phyloP scores from a whole-genome alignment of 2,113 vertebrate species.

The Phoxinus phoxinus region DNA sequence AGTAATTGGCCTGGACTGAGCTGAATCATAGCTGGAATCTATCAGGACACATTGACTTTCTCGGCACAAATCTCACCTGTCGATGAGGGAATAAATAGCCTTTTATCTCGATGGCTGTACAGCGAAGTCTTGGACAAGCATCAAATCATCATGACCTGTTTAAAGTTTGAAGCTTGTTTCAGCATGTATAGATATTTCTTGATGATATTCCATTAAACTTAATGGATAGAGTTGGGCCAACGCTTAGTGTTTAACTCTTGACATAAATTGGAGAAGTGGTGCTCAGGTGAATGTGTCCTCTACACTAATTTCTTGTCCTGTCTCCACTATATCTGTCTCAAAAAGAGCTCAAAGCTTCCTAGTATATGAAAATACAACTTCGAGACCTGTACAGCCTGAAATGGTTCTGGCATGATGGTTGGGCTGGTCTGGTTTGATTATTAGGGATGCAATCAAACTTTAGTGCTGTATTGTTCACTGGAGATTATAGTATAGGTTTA shows the following conservation, averaged over 20 bases:
- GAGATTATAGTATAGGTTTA: background rate
- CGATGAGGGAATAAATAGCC: conserved; percentile 18
- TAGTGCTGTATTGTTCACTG: background rate
- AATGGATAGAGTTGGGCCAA: background rate
- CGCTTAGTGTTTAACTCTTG: background rate
- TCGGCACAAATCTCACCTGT: conserved; percentile 37
- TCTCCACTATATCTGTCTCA: background rate
- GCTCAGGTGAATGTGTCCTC: background rate
- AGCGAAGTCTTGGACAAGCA: conserved; percentile 9
- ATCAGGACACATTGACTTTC: conserved; percentile 37
- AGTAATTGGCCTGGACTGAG: conserved; percentile 32
- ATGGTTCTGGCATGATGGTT: background rate
- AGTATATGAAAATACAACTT: background rate
- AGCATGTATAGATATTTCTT: conserved; percentile 11
- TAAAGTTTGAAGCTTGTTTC: background rate
- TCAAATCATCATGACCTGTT: conserved; percentile 1
- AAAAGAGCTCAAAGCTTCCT: background rate
- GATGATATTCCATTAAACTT: conserved; percentile 13
- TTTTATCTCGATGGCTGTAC: conserved; percentile 18
- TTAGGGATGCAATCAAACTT: background rate
- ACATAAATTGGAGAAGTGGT: background rate
- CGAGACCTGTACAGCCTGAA: background rate
- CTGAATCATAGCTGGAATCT: conserved; percentile 31
- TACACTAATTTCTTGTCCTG: background rate
- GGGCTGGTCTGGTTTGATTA: background rate